A percentile compares a stretch with the other conserved stretches of the same genome.
phyloP scores from a whole-genome alignment of 2,888 invertebrate genomes.

The Apoderus coryli region DNA sequence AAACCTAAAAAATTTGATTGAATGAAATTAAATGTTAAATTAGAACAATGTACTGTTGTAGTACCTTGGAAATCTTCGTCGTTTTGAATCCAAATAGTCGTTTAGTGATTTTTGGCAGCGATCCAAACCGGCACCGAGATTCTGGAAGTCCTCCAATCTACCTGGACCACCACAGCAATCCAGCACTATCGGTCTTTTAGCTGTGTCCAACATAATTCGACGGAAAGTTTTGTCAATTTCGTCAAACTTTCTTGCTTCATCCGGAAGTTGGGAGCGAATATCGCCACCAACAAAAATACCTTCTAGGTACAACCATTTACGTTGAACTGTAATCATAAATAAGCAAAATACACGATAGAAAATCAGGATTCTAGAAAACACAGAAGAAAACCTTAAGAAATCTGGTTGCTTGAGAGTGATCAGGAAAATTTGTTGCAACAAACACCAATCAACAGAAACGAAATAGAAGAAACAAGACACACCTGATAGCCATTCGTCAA shows the following conservation, averaged over 20 bases:
- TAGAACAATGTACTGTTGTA: too few relatives aligned
- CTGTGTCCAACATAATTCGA: conserved; percentile 73
- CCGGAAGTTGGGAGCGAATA: conserved; percentile 72
- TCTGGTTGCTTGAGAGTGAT: too few relatives aligned
- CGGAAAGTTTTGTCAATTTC: conserved; percentile 70
- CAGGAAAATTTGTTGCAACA: too few relatives aligned
- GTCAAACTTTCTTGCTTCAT: conserved; percentile 83
- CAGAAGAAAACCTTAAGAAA: too few relatives aligned
- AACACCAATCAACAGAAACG: too few relatives aligned
- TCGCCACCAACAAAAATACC: conserved; percentile 87
- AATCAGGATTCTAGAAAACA: too few relatives aligned
- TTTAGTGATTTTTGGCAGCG: conserved; percentile 84
- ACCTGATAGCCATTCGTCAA: conserved; percentile 76
- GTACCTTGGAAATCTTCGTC: conserved; percentile 75
- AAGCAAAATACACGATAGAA: too few relatives aligned
- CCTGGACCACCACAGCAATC: conserved; percentile 63
- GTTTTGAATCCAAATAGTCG: conserved; percentile 77
- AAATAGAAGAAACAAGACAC: too few relatives aligned
- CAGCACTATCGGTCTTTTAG: conserved; percentile 64
- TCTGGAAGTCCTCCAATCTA: conserved; percentile 58
- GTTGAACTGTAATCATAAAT: too few relatives aligned
- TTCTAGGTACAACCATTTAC: conserved; percentile 85
- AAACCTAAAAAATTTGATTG: too few relatives aligned
- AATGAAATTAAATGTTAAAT: too few relatives aligned
- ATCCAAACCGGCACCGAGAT: conserved; percentile 61